Evolutionary conservation across 1,140 invertebrate species (phyloP).

Genomic region (Apis laboriosa): DNA sequence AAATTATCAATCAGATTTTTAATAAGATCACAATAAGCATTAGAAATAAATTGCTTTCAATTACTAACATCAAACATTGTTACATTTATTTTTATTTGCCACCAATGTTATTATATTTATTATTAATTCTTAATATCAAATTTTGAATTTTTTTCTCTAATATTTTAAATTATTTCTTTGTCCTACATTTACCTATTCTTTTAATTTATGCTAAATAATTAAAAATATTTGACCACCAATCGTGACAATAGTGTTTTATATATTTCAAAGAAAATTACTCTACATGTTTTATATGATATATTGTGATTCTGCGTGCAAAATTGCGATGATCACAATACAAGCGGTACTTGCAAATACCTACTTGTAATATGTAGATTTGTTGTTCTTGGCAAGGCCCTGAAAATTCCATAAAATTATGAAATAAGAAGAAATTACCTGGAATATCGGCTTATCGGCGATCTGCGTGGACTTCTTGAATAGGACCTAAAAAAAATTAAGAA

Average conservation of each 20-base stretch:
- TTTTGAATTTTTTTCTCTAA: neutral
- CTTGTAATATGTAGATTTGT: slow-evolving; percentile 60
- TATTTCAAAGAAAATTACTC: slow-evolving; percentile 31
- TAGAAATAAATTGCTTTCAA: slow-evolving; percentile 38
- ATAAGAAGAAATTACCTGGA: slow-evolving; percentile 73
- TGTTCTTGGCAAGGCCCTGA: slow-evolving; percentile 66
- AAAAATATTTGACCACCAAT: slow-evolving; percentile 41
- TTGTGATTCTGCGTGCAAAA: slow-evolving; percentile 63
- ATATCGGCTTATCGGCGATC: slow-evolving; percentile 61
- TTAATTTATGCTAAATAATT: slow-evolving; percentile 42
- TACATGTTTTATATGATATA: slow-evolving; percentile 47
- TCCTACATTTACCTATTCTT: slow-evolving; percentile 43
- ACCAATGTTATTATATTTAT: slow-evolving; percentile 18
- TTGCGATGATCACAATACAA: slow-evolving; percentile 65
- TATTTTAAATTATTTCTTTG: slow-evolving; percentile 37
- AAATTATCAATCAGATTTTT: slow-evolving; percentile 22
- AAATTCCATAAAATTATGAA: slow-evolving; percentile 61
- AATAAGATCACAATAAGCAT: slow-evolving; percentile 26
- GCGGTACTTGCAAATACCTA: slow-evolving; percentile 71
- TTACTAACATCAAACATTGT: slow-evolving; percentile 60
- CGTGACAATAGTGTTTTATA: slow-evolving; percentile 29
- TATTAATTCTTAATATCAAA: slow-evolving; percentile 36
- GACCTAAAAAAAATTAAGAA: slow-evolving; percentile 76
- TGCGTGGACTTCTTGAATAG: slow-evolving; percentile 71
- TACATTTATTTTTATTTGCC: slow-evolving; percentile 41